A percentile compares a stretch with the other conserved stretches of the same genome.
phyloP scores from a whole-genome alignment of 2,113 vertebrate genomes.

The Choloepus hoffmanni region DNA sequence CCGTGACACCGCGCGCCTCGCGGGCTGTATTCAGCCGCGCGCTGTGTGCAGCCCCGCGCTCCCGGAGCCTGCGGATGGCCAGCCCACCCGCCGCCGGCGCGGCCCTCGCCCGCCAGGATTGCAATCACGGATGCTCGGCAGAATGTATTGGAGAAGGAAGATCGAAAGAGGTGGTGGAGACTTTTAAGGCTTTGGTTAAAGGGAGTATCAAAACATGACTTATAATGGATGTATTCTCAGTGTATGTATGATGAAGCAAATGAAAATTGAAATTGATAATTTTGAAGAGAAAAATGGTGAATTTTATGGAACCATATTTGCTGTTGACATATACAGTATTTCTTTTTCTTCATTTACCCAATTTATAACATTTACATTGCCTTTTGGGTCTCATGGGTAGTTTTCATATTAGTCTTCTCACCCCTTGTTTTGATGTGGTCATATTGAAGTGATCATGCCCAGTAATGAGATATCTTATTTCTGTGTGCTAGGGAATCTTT shows the following conservation, averaged over 20 bases:
- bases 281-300: background rate
- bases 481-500: background rate
- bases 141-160: constrained; percentile 47
- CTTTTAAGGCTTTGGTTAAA: constrained; percentile 80
- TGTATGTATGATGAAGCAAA: background rate
- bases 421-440: background rate
- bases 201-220: background rate
- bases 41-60: background rate
- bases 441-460: background rate
- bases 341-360: background rate
- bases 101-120: constrained; percentile 71
- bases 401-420: background rate
- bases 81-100: background rate
- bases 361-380: constrained; percentile 19
- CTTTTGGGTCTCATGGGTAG: background rate
- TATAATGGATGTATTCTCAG: background rate
- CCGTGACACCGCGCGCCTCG: background rate
- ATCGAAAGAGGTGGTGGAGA: constrained; percentile 58
- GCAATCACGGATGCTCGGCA: constrained; percentile 70
- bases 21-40: background rate
- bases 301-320: background rate
- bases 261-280: background rate
- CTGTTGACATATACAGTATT: background rate
- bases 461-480: background rate
- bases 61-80: too few relatives aligned